phyloP scores from a whole-genome alignment of 2,888 invertebrate genomes.

The Notodonta dromedarius region DNA sequence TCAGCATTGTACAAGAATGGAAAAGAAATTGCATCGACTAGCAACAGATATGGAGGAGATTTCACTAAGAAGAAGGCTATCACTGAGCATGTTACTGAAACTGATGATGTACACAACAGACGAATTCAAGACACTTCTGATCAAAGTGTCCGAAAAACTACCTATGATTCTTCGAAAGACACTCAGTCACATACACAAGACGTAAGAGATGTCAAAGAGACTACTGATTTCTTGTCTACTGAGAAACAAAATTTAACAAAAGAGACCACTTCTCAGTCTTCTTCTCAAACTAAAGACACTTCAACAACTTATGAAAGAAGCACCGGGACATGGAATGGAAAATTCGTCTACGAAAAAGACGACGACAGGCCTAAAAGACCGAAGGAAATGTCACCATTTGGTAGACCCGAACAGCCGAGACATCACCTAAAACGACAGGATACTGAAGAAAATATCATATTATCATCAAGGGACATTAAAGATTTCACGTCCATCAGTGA shows the following conservation, averaged over 20 bases:
- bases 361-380: slow-evolving; percentile 72
- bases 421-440: slow-evolving; percentile 78
- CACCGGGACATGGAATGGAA: slow-evolving; percentile 84
- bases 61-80: slow-evolving; percentile 75
- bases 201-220: slow-evolving; percentile 58
- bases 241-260: slow-evolving; percentile 78
- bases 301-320: slow-evolving; percentile 75
- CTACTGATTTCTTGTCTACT: slow-evolving; percentile 69
- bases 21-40: slow-evolving; percentile 75
- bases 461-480: slow-evolving; percentile 78
- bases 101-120: slow-evolving; percentile 55
- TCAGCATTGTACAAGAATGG: slow-evolving; percentile 73
- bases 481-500: slow-evolving; percentile 80
- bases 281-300: slow-evolving; percentile 70
- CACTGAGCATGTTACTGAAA: slow-evolving; percentile 60
- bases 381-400: slow-evolving; percentile 74
- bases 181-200: slow-evolving; percentile 53
- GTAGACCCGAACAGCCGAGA: slow-evolving; percentile 69
- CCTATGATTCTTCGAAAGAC: slow-evolving; percentile 56
- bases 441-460: slow-evolving; percentile 77
- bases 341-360: slow-evolving; percentile 80
- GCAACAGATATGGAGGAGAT: slow-evolving; percentile 73
- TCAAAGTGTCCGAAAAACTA: slow-evolving; percentile 51
- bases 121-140: slow-evolving; percentile 55
- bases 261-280: slow-evolving; percentile 63